phyloP scores from a whole-genome alignment of 2,888 invertebrate genomes.

The Abrostola triplasia region DNA sequence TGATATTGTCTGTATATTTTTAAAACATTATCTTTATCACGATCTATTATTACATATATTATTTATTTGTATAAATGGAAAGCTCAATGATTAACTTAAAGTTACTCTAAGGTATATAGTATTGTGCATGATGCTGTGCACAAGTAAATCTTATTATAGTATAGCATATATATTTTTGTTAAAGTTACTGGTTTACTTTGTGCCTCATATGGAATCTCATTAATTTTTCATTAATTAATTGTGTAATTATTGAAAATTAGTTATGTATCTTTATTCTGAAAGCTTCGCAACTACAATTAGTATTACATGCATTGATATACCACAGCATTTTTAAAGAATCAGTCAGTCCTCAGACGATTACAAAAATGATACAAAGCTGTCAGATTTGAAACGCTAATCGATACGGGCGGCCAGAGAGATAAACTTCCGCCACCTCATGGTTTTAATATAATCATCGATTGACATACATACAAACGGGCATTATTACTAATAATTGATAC shows the following conservation, averaged over 20 bases:
- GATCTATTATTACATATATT: conserved; percentile 73
- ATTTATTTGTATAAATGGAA: conserved; percentile 88
- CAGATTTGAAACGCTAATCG: conserved; percentile 6
- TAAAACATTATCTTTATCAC: conserved; percentile 68
- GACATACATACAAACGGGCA: conserved; percentile 58
- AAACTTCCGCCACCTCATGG: conserved; percentile 27
- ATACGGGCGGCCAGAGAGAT: conserved; percentile 12
- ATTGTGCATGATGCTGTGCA: conserved; percentile 79
- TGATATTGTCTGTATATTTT: conserved; percentile 75
- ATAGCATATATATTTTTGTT: conserved; percentile 78
- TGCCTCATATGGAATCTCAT: conserved; percentile 86
- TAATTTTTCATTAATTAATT: conserved; percentile 66
- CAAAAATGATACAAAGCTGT: conserved; percentile 2
- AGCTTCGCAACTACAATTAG: conserved; percentile 67
- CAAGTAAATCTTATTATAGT: conserved; percentile 81
- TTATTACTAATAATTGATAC: conserved; percentile 48
- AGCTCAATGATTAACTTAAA: conserved; percentile 88
- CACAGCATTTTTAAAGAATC: conserved; percentile 13
- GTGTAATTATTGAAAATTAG: conserved; percentile 53
- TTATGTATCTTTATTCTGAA: conserved; percentile 52
- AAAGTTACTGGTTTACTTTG: conserved; percentile 82
- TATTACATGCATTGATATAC: conserved; percentile 59
- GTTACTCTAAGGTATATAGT: conserved; percentile 80
- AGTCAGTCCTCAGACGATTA: not conserved
- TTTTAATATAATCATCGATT: conserved; percentile 60